These are phyloP conservation scores for Xylocampa areola DNA, from an alignment of 2,888 invertebrate species.

Conservation along the genomic window DNA sequence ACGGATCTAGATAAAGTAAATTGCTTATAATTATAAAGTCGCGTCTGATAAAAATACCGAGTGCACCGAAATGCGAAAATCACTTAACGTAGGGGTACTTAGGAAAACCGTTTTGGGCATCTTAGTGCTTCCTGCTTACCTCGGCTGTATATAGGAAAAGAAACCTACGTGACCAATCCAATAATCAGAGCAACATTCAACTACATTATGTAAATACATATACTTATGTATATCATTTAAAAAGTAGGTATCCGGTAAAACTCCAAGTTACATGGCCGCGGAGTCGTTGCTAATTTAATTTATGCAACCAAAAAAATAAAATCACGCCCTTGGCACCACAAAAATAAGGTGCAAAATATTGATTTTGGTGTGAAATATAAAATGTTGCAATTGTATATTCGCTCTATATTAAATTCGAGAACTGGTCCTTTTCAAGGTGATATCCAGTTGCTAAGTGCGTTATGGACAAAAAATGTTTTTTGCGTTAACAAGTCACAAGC, in stretches of 20 bases:
- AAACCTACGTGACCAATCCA: constrained; percentile 15
- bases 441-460: constrained; percentile 61
- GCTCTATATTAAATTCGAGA: constrained; percentile 71
- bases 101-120: no score
- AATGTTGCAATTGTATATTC: constrained; percentile 66
- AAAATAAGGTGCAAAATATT: constrained; percentile 44
- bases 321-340: constrained; percentile 30
- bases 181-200: constrained; percentile 47
- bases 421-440: constrained; percentile 74
- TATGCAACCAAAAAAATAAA: constrained; percentile 14
- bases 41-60: no score
- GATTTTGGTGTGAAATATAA: constrained; percentile 30
- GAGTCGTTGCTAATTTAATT: constrained; percentile 15
- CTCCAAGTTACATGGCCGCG: constrained; percentile 44
- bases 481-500: constrained; percentile 30
- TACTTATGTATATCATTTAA: constrained; percentile 36
- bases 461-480: constrained; percentile 49
- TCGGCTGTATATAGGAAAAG: constrained; percentile 8
- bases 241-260: constrained; percentile 53
- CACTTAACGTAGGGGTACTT: no score
- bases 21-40: no score
- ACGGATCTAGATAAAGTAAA: no score
- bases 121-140: constrained; percentile 2
- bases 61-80: no score
- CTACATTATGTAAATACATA: constrained; percentile 35